phyloP scores from a whole-genome alignment of 2,888 invertebrate genomes.

The Norana najaformis region DNA sequence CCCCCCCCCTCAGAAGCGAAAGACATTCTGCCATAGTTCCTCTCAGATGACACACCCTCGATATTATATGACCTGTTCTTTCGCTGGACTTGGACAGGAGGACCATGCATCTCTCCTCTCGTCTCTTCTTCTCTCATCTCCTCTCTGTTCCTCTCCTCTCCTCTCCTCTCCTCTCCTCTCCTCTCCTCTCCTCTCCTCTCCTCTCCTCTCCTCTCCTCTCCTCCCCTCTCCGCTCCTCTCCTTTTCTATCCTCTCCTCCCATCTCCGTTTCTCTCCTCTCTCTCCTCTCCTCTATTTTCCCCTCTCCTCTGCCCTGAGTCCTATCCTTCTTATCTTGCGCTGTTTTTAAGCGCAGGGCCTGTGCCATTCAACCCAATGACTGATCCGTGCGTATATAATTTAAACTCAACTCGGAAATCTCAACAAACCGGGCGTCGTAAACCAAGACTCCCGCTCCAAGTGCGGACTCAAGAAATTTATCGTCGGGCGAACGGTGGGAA shows the following conservation, averaged over 20 bases:
- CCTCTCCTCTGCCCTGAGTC: neutral
- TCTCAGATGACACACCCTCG: too few relatives aligned
- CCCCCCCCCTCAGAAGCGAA: too few relatives aligned
- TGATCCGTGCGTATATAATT: neutral
- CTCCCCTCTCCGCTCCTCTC: neutral
- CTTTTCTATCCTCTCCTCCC: neutral
- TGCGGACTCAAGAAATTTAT: constrained; percentile 13
- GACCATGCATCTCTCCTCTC: neutral
- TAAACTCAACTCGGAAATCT: neutral
- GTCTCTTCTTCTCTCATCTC: neutral
- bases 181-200: neutral
- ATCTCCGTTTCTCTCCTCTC: too few relatives aligned
- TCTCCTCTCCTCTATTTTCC: too few relatives aligned
- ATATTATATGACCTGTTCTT: too few relatives aligned
- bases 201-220: neutral
- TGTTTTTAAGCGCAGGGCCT: neutral
- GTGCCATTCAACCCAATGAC: neutral
- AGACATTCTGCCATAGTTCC: too few relatives aligned
- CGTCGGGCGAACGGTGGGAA: constrained; percentile 1
- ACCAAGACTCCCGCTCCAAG: neutral
- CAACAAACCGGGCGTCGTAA: neutral
- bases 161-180: neutral
- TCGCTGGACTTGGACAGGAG: too few relatives aligned
- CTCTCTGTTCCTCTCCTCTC: too few relatives aligned
- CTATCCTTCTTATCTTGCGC: too few relatives aligned